phyloP scores from a whole-genome alignment of 2,888 invertebrate genomes.

The Scaptomyza parva region DNA sequence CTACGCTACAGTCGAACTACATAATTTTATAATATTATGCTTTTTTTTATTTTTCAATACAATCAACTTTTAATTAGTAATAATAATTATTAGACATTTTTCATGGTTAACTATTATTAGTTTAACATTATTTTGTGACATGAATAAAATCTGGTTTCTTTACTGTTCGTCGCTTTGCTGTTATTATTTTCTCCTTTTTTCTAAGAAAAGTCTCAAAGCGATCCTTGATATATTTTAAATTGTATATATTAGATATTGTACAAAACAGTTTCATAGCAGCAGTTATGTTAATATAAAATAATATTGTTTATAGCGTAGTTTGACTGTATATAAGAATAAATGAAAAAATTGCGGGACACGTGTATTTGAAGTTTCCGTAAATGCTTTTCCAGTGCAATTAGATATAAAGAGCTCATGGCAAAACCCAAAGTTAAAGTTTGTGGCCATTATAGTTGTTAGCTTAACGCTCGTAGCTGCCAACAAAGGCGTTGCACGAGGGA shows the following conservation, averaged over 20 bases:
- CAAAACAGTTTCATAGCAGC: too few relatives aligned
- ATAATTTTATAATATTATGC: not conserved
- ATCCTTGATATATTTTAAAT: too few relatives aligned
- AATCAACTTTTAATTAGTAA: too few relatives aligned
- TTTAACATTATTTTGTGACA: too few relatives aligned
- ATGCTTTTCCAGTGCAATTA: not conserved
- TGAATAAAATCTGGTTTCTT: not conserved
- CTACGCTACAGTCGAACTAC: not conserved
- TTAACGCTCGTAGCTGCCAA: conserved; percentile 85
- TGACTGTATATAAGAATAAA: not conserved
- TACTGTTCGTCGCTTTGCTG: not conserved
- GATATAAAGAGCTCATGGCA: not conserved
- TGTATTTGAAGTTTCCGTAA: not conserved
- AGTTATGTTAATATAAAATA: too few relatives aligned
- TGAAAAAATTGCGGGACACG: not conserved
- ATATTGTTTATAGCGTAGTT: conserved; percentile 1
- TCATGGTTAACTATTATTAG: too few relatives aligned
- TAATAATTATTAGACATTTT: too few relatives aligned
- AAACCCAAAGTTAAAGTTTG: not conserved
- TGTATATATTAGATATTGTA: too few relatives aligned
- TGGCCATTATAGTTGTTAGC: not conserved
- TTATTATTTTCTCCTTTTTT: not conserved
- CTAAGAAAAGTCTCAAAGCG: conserved; percentile 8
- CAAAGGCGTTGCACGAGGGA: conserved; percentile 86
- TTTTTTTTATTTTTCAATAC: not conserved